Evolutionary conservation across 2,113 vertebrate species (phyloP).

Genomic region (Pandion haliaetus): DNA sequence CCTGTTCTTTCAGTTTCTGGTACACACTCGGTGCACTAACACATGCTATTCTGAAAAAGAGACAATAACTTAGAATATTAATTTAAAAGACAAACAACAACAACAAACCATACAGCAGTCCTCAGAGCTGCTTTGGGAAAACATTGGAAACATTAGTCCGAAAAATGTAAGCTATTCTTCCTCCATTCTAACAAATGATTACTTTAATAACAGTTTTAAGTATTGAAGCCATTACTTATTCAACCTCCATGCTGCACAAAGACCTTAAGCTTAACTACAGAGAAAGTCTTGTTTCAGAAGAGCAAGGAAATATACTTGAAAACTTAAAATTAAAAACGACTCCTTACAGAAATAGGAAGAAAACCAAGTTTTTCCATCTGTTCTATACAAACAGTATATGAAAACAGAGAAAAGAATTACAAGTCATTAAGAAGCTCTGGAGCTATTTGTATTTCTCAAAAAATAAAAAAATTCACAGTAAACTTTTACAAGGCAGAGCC

Average conservation of each 20-base stretch:
- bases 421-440: not conserved
- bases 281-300: not conserved
- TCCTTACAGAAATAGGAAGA: not conserved
- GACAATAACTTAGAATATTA: not conserved
- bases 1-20: slow-evolving; percentile 86
- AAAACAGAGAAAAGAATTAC: not conserved
- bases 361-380: not conserved
- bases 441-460: not conserved
- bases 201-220: not conserved
- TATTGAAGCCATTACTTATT: not conserved
- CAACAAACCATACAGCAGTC: not conserved
- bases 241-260: not conserved
- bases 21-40: slow-evolving; percentile 91
- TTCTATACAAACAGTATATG: not conserved
- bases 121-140: not conserved
- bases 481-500: not conserved
- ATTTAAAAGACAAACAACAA: not conserved
- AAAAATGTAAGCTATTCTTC: not conserved
- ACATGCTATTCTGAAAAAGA: slow-evolving; percentile 85
- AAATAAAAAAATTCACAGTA: not conserved
- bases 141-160: not conserved
- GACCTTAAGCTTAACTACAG: not conserved
- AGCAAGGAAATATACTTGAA: not conserved
- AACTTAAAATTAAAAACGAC: not conserved
- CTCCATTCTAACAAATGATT: not conserved